These are phyloP conservation scores for Cercocebus atys DNA, from an alignment of 2,113 vertebrate genomes.

Conservation along the genomic window DNA sequence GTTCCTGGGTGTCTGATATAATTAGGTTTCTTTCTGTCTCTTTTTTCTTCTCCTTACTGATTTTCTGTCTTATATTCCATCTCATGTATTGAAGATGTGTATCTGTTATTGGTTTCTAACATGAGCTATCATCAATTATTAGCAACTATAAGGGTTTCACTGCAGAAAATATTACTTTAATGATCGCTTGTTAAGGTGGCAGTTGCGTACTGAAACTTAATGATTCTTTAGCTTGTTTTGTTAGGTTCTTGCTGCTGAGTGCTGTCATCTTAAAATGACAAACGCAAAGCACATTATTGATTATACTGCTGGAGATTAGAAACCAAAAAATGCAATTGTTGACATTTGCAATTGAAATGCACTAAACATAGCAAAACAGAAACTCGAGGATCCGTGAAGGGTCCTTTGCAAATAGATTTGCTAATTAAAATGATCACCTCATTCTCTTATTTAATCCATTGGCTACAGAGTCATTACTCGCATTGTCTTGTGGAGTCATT, in stretches of 20 bases:
- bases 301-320: background rate
- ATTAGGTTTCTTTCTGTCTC: slow-evolving; percentile 46
- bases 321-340: background rate
- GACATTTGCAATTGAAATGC: background rate
- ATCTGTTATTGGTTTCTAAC: background rate
- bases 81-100: background rate
- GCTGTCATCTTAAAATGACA: background rate
- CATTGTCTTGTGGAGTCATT: background rate
- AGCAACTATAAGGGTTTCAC: background rate
- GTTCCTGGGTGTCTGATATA: slow-evolving; percentile 52
- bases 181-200: background rate
- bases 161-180: background rate
- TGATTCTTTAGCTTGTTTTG: background rate
- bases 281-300: background rate
- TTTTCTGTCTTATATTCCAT: background rate
- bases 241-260: background rate
- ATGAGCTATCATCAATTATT: background rate
- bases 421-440: background rate
- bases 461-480: background rate
- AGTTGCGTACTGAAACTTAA: background rate
- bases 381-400: background rate
- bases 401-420: background rate
- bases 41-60: background rate
- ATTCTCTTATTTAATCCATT: background rate
- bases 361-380: background rate